These are phyloP conservation scores for Alca torda DNA, from an alignment of 2,797 vertebrate species.

Conservation along the genomic window DNA sequence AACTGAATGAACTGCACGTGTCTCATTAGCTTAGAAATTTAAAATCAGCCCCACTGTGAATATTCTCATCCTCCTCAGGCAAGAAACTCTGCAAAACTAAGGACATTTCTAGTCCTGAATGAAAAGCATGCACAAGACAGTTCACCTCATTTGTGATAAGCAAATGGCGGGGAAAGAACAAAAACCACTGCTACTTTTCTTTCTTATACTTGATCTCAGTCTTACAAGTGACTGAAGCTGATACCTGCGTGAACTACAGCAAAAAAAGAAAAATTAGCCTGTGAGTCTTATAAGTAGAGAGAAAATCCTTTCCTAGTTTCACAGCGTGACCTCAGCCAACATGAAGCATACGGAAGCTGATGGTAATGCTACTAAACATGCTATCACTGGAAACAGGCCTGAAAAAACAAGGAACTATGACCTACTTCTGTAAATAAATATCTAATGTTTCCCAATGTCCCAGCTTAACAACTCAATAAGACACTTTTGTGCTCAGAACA, in stretches of 20 bases:
- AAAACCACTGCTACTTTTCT: background rate
- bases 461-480: background rate
- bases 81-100: background rate
- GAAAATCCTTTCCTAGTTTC: background rate
- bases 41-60: background rate
- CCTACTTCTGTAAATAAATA: background rate
- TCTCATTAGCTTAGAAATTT: background rate
- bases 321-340: background rate
- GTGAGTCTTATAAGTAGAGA: background rate
- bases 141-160: background rate
- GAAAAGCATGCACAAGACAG: background rate
- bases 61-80: background rate
- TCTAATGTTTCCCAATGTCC: background rate
- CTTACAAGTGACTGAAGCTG: background rate
- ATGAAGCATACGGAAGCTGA: background rate
- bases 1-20: background rate
- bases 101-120: background rate
- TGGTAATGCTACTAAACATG: background rate
- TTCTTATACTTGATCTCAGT: background rate
- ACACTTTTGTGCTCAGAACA: background rate
- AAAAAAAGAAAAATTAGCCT: background rate
- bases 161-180: accelerated
- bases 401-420: background rate
- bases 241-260: background rate
- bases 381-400: background rate